Evolutionary conservation across 2,113 vertebrate species (phyloP).

Genomic region (Eubucco bourcierii): DNA sequence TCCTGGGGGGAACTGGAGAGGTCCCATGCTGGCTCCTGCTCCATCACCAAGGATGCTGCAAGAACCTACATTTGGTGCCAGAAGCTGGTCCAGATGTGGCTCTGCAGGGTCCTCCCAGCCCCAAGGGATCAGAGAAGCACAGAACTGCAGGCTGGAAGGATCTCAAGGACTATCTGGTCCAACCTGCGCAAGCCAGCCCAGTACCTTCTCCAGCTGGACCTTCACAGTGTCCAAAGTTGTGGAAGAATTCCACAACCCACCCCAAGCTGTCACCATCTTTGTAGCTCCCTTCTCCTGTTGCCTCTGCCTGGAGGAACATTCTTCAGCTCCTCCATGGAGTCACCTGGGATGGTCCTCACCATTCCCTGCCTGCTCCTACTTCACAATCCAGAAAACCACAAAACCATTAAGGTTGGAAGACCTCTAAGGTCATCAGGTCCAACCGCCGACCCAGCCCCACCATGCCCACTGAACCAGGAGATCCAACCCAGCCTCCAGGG

Average conservation of each 20-base stretch:
- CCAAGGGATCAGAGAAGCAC: not conserved
- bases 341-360: not conserved
- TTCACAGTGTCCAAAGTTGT: not conserved
- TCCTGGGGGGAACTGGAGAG: fast-evolving
- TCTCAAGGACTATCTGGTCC: not conserved
- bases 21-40: fast-evolving
- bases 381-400: fast-evolving
- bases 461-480: too few relatives aligned
- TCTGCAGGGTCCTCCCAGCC: not conserved
- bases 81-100: not conserved
- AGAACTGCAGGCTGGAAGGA: not conserved
- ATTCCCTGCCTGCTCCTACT: not conserved
- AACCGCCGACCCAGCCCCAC: too few relatives aligned
- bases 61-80: fast-evolving
- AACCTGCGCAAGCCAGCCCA: not conserved
- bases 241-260: not conserved
- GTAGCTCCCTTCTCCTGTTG: not conserved
- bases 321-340: not conserved
- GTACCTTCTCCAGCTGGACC: not conserved
- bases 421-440: too few relatives aligned
- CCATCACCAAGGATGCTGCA: not conserved
- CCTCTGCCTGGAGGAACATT: not conserved
- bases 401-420: too few relatives aligned
- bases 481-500: too few relatives aligned
- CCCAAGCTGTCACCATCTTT: not conserved